Evolutionary conservation across 2,113 vertebrate genomes (phyloP).

Genomic region (Gavialis gangeticus): DNA sequence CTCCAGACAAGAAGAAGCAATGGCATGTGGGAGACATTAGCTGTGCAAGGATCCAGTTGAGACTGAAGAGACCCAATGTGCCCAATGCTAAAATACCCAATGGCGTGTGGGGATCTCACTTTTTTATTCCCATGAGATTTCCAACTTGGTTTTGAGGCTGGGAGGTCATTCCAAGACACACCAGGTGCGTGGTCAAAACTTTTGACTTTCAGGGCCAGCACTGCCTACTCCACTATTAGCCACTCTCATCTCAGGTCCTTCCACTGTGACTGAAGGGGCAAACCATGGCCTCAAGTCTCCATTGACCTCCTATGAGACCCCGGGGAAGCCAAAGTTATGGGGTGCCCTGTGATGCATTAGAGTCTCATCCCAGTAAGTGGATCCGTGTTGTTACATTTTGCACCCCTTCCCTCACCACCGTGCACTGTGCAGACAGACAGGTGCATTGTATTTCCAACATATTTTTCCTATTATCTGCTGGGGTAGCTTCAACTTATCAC

Average conservation of each 20-base stretch:
- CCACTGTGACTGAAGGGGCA: background rate
- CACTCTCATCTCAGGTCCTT: background rate
- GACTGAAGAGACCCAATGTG: background rate
- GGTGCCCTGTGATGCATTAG: background rate
- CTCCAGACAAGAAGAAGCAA: background rate
- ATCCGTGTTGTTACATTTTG: accelerated
- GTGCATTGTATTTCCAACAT: background rate
- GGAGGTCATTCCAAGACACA: background rate
- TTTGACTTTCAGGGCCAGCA: background rate
- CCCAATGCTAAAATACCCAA: background rate
- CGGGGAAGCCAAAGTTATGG: background rate
- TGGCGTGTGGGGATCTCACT: background rate
- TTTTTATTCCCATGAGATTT: background rate
- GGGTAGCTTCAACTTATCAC: slow-evolving; percentile 25
- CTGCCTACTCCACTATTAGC: background rate
- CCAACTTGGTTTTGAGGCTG: background rate
- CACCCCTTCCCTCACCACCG: background rate
- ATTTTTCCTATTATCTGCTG: slow-evolving; percentile 44
- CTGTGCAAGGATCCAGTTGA: too few species aligned
- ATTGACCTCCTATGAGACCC: background rate
- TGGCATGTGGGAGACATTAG: background rate
- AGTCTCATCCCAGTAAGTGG: background rate
- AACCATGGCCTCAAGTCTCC: accelerated
- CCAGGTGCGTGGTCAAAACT: background rate
- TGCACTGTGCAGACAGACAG: background rate